A percentile compares a stretch with the other conserved stretches of the same genome.
These are phyloP conservation scores for Thereva nobilitata DNA, from an alignment of 2,888 invertebrate genomes.

Conservation along the genomic window DNA sequence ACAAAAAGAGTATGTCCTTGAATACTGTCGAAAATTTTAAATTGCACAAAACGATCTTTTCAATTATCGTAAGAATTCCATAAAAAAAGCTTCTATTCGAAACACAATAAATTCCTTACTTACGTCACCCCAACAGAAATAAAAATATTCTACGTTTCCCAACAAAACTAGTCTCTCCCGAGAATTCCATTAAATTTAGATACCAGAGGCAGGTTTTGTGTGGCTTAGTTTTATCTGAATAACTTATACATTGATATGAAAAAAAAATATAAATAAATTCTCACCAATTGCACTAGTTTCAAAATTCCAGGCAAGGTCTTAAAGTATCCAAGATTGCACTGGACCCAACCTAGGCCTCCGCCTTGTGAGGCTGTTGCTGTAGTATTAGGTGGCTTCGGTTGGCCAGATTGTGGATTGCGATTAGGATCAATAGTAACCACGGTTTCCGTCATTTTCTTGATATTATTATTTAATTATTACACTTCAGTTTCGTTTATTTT, in stretches of 20 bases:
- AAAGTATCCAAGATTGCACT: constrained; percentile 79
- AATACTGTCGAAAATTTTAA: no score
- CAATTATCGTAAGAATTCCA: no score
- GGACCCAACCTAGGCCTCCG: constrained; percentile 67
- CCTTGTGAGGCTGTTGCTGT: constrained; percentile 53
- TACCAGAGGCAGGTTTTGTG: no score
- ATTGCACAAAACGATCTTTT: no score
- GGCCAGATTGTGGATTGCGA: constrained; percentile 61
- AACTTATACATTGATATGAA: background rate
- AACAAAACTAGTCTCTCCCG: no score
- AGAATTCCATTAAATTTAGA: no score
- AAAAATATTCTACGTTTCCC: no score
- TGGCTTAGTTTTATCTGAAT: no score
- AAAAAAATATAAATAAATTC: constrained; percentile 48
- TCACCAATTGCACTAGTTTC: constrained; percentile 81
- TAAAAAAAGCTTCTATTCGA: no score
- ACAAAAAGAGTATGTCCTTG: no score
- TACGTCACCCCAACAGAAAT: no score
- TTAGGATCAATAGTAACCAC: constrained; percentile 72
- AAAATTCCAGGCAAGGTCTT: constrained; percentile 78
- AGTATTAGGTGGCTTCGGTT: constrained; percentile 52
- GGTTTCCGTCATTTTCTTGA: constrained; percentile 78
- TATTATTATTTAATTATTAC: background rate
- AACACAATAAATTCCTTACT: no score
- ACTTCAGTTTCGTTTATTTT: constrained; percentile 1